phyloP scores from a whole-genome alignment of 2,888 invertebrate species.

The Tromatobia lineatoria region DNA sequence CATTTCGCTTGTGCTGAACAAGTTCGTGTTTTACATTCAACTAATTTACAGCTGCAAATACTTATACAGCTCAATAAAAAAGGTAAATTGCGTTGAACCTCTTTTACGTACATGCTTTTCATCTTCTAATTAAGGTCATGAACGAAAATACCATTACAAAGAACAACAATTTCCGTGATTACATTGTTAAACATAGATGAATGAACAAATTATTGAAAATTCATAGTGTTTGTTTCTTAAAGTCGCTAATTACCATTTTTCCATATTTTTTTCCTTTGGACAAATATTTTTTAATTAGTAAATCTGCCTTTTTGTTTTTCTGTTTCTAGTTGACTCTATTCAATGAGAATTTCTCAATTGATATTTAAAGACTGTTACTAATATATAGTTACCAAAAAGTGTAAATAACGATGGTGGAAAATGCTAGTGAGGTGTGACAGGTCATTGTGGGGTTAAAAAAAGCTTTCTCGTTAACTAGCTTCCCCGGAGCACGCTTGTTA shows the following conservation, averaged over 20 bases:
- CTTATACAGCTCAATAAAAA: not conserved
- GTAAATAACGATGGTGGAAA: not conserved
- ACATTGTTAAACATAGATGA: not conserved
- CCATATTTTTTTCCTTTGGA: too few species aligned
- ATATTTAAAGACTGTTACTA: not conserved
- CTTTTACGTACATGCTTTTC: too few species aligned
- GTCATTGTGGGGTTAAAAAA: not conserved
- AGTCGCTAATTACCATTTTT: too few species aligned
- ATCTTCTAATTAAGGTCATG: too few species aligned
- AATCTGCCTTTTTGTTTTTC: not conserved
- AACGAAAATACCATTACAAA: too few species aligned
- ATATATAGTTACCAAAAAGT: not conserved
- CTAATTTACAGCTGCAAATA: not conserved
- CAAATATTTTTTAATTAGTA: too few species aligned
- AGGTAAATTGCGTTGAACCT: not conserved
- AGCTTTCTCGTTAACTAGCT: slow-evolving; percentile 18
- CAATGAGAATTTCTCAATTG: not conserved
- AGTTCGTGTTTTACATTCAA: not conserved
- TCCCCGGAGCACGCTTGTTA: not conserved
- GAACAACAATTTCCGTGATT: too few species aligned
- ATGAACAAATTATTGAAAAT: not conserved
- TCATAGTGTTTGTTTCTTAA: too few species aligned
- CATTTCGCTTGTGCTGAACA: not conserved
- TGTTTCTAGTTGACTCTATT: too few species aligned
- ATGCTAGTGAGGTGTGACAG: not conserved